Base-by-base conservation (phyloP, 2,888 invertebrate species). In the Yponomeuta cagnagella region DNA sequence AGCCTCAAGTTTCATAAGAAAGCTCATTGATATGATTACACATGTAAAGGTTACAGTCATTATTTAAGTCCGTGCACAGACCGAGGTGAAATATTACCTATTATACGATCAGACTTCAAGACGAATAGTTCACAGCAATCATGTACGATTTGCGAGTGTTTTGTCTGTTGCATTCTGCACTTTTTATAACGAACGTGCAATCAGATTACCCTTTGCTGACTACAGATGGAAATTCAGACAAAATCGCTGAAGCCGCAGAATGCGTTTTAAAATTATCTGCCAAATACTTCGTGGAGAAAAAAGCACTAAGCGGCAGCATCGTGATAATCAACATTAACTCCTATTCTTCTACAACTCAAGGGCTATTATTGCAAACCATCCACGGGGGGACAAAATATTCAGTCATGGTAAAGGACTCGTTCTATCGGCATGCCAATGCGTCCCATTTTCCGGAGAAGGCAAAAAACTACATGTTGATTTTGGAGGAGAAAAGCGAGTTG, bases 381-480 rank as follows among this genome's bases (percentile, higher is more conserved):
- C 90, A 92, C 78, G 80, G 84, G 10, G 90, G 91, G 43, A 86
- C 85, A 72, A 87, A 90, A 76, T 93, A 90, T 80, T 90, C 92
- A 71, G 83, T 93, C 74, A 93, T 93, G 93, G 89, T 90, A 76
- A 93, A 93, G 80, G 90, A 93, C 79, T 91, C 92, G 74, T 88
- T 85, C 77, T 89, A 87, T 73, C 83, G 82, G 73, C 93, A 93
- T 77, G 88, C 87, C 71, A 93, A 93, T 79, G 92, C 93, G 71
- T 91, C 93, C 63, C 92, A 92, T 82, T 93, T 93, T 74, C 91
- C 89, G 30, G 93, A 93, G 81, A 92, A 90, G 82, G 93, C 93
- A 72, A 92, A 93, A 83, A 93, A 93, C 85, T 93, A 93, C 81
- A 88, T 93, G 89, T 82, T 93, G 82, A 88, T 93, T 82, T 83